Percentiles rank a stretch among this genome's conserved stretches.
Conservation (phyloP, 2,113 vertebrate species). For the Phrynosoma blainvillii region DNA sequence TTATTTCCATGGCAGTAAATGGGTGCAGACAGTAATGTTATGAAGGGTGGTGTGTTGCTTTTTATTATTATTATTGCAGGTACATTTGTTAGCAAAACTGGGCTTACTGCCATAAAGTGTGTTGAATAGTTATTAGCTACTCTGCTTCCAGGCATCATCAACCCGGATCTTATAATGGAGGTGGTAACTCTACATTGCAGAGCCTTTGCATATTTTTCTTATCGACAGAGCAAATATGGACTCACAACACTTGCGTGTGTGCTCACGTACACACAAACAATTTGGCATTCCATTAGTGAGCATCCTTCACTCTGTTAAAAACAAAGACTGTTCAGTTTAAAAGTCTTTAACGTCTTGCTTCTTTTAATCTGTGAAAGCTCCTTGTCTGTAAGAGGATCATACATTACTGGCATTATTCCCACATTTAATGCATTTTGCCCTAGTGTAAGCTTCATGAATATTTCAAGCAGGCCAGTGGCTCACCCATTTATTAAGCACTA, state of each 20-base stretch:
- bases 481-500: slow-evolving; percentile 58
- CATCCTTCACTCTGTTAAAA: slow-evolving; percentile 62
- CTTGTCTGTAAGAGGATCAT: slow-evolving; percentile 68
- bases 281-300: slow-evolving; percentile 67
- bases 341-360: slow-evolving; percentile 73
- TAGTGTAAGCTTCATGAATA: slow-evolving; percentile 72
- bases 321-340: slow-evolving; percentile 65
- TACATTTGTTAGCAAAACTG: neutral
- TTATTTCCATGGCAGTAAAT: neutral
- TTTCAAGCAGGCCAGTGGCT: slow-evolving; percentile 73
- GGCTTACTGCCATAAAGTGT: neutral
- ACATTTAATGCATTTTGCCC: slow-evolving; percentile 77
- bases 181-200: neutral
- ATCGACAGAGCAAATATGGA: slow-evolving; percentile 30
- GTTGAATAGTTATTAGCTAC: neutral
- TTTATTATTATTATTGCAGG: neutral
- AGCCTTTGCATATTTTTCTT: slow-evolving; percentile 46
- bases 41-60: neutral
- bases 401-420: slow-evolving; percentile 72
- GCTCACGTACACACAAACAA: neutral
- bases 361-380: slow-evolving; percentile 72
- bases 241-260: neutral
- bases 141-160: neutral
- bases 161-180: neutral
- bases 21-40: neutral